These are phyloP conservation scores for Athripsodes cinereus DNA, from an alignment of 2,888 invertebrate species.

Conservation along the genomic window DNA sequence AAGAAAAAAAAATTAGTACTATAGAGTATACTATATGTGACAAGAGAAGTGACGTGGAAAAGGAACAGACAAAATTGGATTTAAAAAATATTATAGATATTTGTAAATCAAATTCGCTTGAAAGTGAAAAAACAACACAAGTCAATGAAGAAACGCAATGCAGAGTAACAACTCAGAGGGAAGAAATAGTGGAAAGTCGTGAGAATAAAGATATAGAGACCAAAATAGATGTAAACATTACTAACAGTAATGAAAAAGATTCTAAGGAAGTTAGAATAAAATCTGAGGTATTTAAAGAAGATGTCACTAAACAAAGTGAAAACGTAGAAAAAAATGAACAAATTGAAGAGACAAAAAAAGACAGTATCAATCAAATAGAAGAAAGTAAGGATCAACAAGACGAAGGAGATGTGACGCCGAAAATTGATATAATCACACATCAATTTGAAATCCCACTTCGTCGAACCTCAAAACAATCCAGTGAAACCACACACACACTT, in stretches of 20 bases:
- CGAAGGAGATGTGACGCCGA: constrained; percentile 21
- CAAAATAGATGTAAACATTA: no score
- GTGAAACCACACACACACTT: neutral
- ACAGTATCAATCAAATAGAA: neutral
- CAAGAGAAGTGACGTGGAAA: neutral
- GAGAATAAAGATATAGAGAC: neutral
- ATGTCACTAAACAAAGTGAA: no score
- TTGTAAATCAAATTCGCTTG: neutral
- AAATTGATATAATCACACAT: constrained; percentile 24
- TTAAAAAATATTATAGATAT: neutral
- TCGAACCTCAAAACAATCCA: neutral
- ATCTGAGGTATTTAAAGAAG: no score
- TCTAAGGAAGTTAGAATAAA: no score
- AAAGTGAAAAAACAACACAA: neutral
- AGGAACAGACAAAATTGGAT: neutral
- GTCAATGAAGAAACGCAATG: neutral
- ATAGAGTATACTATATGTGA: neutral
- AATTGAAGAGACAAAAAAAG: neutral
- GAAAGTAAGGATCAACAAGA: constrained; percentile 16
- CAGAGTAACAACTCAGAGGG: neutral
- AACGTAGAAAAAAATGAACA: neutral
- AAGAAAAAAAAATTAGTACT: constrained; percentile 1
- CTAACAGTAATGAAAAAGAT: no score
- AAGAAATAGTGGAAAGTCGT: neutral
- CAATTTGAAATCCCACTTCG: constrained; percentile 11